Percentiles rank a stretch among this genome's conserved stretches.
Evolutionary conservation across 2,113 vertebrate species (phyloP).

Genomic region (Campylorhamphus procurvoides): DNA sequence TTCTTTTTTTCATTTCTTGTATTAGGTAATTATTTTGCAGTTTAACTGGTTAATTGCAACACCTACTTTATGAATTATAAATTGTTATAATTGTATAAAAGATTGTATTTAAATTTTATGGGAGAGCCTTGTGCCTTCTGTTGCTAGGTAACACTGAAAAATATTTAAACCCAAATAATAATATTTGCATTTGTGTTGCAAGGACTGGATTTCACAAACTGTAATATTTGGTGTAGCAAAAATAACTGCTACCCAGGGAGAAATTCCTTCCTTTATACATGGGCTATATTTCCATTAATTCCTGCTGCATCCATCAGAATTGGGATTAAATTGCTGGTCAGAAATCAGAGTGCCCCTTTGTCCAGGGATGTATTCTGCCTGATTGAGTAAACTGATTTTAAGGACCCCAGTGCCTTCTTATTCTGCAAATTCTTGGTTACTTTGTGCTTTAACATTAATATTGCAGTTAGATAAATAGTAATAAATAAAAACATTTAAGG

Average conservation of each 20-base stretch:
- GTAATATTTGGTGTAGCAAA: background rate
- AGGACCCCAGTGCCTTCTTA: background rate
- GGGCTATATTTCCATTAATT: background rate
- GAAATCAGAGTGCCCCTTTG: background rate
- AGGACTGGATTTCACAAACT: background rate
- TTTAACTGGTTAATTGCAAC: background rate
- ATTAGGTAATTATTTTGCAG: background rate
- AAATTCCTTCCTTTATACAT: background rate
- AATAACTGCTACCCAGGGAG: background rate
- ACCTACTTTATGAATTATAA: background rate
- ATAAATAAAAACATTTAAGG: slow-evolving; percentile 15
- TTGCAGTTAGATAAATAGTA: background rate
- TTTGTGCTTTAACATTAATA: background rate
- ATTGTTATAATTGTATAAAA: background rate
- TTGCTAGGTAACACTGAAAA: background rate
- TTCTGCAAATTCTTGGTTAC: background rate
- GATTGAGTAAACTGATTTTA: background rate
- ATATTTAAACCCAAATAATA: background rate
- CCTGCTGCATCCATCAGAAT: background rate
- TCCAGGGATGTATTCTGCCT: background rate
- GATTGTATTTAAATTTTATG: background rate
- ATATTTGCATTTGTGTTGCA: background rate
- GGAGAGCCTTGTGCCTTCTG: background rate
- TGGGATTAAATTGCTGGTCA: background rate
- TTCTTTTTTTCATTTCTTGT: background rate